Base-by-base conservation (phyloP, 1,140 invertebrate genomes). In the Mylabris phalerata region DNA sequence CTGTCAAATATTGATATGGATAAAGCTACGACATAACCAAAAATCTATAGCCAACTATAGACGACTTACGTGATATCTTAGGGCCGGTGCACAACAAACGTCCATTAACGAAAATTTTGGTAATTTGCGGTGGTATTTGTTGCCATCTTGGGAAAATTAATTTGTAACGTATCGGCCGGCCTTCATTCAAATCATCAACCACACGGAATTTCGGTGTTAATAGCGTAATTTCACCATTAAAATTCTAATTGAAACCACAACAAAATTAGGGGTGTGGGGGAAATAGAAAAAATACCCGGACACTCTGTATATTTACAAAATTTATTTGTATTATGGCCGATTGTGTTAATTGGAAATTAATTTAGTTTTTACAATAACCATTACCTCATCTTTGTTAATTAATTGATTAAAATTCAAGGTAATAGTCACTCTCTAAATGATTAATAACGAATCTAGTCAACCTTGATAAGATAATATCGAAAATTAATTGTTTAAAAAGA, bases 31-130 rank as follows among this genome's bases (percentile, higher is more conserved):
- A 32, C 32, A 32, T 7, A 32, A 32, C 32, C 32, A 9, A 25
- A 69, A 19, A 19, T 19, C 19, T 19, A 19, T 19, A 19, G 19
- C 19, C 19, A 19, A 19, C 19, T 19, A 19, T 19, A 19, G 19
- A 19, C 19, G 19, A 19, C 65, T 67, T 66, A 71, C 71, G 61
- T 39, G 61, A 50, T 32, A 71, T 62, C 39, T 61, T 62, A 10
- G 64, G 63, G 43, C 69, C 71, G 13, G 55, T 66, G 57, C 71
- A 72, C 11, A 72, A 63, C 13, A 66, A 38, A 25, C 66, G 45
- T n/a, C 67, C 71, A 60, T 73, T 73, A 3, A 73, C 58, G 3
- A 59, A 41, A 40, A 73, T 71, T 60, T 65, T 71, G 13, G 71
- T 73, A 4, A 73, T 58, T 65, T 57, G 63, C 1, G 71, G 71